Conservation (phyloP, 2,113 vertebrate species). For the Corynorhinus townsendii region DNA sequence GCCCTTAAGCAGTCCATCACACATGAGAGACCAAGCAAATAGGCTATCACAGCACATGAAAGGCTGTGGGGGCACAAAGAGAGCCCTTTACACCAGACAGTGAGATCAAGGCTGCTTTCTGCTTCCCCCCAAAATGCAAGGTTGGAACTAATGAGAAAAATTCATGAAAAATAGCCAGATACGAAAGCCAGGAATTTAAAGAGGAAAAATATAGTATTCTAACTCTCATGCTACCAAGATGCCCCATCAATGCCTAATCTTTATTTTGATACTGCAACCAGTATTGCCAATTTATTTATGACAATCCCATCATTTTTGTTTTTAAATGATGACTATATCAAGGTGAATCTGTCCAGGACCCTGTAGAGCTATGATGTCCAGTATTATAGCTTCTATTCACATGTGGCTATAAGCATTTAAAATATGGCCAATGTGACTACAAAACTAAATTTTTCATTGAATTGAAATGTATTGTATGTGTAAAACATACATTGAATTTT, state of each 20-base stretch:
- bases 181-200: neutral
- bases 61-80: fast-evolving
- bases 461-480: neutral
- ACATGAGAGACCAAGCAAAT: neutral
- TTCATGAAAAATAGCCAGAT: neutral
- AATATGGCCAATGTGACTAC: neutral
- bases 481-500: neutral
- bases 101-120: neutral
- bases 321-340: no score
- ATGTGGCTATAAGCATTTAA: neutral
- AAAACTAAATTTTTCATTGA: neutral
- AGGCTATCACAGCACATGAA: fast-evolving
- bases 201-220: neutral
- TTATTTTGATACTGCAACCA: neutral
- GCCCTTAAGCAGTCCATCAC: fast-evolving
- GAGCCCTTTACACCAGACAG: neutral
- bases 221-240: neutral
- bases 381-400: neutral
- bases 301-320: neutral
- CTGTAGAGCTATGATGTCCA: no score
- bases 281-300: neutral
- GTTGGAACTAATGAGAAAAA: neutral
- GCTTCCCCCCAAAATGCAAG: neutral
- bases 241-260: neutral
- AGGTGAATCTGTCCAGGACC: neutral